Conservation (phyloP, 2,113 vertebrate genomes). For the Felis catus region F.catus_Fca126_mat1.0 CM031411.1:99231501-99232000, state of each 20-base stretch:
- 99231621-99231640: constrained; percentile 25
- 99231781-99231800: neutral
- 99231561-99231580: neutral
- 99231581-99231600: neutral
- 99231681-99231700: neutral
- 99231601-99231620: neutral
- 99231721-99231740: neutral
- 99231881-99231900: neutral
- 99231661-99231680: neutral
- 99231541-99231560: neutral
- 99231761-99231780: neutral
- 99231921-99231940: neutral
- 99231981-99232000: neutral
- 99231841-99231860: neutral
- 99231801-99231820: neutral
- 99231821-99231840: neutral
- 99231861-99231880: neutral
- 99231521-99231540: constrained; percentile 30
- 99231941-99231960: neutral
- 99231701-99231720: neutral
- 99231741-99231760: neutral
- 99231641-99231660: neutral
- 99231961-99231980: neutral
- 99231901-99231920: neutral
- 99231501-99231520: constrained; percentile 69